Conservation (phyloP, 2,888 invertebrate genomes). For the Campaea margaritaria region DNA sequence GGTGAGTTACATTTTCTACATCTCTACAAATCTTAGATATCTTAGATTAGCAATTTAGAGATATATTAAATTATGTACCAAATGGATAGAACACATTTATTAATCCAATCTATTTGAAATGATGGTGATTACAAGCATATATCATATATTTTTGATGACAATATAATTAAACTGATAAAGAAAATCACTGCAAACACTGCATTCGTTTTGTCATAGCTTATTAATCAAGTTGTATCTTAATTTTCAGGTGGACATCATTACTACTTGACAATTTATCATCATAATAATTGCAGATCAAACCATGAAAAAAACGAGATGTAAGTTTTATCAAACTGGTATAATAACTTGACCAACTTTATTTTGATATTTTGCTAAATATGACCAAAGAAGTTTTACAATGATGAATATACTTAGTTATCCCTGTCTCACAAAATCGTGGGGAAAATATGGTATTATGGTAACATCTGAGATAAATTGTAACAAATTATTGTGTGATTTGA, state of each 20-base stretch:
- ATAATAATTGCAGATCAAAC: not conserved
- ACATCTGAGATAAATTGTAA: constrained; percentile 50
- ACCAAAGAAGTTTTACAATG: constrained; percentile 41
- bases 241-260: constrained; percentile 1
- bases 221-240: not conserved
- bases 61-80: too few relatives aligned
- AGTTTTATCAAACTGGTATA: not conserved
- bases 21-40: not conserved
- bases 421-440: constrained; percentile 70
- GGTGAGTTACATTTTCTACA: not conserved
- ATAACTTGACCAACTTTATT: not conserved
- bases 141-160: constrained; percentile 57
- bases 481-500: not conserved
- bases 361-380: too few relatives aligned
- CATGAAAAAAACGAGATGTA: not conserved
- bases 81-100: not conserved
- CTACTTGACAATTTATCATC: not conserved
- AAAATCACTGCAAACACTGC: not conserved
- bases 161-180: constrained; percentile 47
- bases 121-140: constrained; percentile 62
- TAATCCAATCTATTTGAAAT: constrained; percentile 39
- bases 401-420: constrained; percentile 71
- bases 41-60: not conserved
- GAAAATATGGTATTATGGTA: constrained; percentile 69
- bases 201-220: too few relatives aligned